A percentile compares a stretch with the other conserved stretches of the same genome.
phyloP scores from a whole-genome alignment of 2,113 vertebrate species.

The Micronycteris hirsuta region DNA sequence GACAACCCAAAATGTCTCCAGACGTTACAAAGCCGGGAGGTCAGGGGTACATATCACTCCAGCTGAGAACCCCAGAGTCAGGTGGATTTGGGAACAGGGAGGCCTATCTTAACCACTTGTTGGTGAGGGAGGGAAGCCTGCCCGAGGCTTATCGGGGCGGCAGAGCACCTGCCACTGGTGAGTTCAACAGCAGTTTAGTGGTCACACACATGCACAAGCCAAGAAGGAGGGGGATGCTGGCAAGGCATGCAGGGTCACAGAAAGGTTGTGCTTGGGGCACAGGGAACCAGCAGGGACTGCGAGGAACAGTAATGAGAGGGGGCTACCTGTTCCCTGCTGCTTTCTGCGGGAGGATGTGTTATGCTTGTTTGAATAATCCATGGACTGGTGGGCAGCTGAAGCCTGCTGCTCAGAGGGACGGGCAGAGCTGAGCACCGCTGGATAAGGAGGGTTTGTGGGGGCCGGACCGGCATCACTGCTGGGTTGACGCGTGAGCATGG shows the following conservation, averaged over 20 bases:
- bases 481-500: fast-evolving
- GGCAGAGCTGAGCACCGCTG: not conserved
- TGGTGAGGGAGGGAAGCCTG: not conserved
- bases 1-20: not conserved
- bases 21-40: not conserved
- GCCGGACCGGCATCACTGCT: fast-evolving
- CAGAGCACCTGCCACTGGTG: not conserved
- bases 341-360: not conserved
- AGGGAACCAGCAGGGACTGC: not conserved
- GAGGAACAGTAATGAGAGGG: not conserved
- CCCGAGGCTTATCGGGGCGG: too few relatives aligned
- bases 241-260: not conserved
- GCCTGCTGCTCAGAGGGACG: not conserved
- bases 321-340: too few relatives aligned
- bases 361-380: too few relatives aligned
- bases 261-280: not conserved
- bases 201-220: not conserved
- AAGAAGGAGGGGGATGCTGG: not conserved
- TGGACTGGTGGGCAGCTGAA: not conserved
- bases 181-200: not conserved
- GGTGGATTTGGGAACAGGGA: too few relatives aligned
- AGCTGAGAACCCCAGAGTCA: not conserved
- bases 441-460: not conserved
- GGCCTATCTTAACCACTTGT: not conserved
- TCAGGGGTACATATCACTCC: not conserved